Conservation (phyloP, 2,113 vertebrate genomes). For the Arenaria interpres region DNA sequence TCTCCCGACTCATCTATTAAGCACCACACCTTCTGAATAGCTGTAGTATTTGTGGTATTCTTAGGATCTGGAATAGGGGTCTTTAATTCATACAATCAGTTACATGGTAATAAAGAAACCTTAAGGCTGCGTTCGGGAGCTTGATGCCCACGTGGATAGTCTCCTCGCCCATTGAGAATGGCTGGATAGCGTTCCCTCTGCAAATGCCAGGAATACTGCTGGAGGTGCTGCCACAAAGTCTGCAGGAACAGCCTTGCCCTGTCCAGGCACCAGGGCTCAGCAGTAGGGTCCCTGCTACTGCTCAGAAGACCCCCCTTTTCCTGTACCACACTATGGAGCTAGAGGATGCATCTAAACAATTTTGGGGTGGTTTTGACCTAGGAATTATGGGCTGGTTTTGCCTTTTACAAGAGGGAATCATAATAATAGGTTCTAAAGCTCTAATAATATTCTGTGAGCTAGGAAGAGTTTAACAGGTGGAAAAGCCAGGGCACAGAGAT, state of each 20-base stretch:
- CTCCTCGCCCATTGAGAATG: not conserved
- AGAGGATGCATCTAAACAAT: not conserved
- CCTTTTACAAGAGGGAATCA: not conserved
- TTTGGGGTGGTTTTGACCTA: not conserved
- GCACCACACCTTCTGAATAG: not conserved
- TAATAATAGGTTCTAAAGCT: not conserved
- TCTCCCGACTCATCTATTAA: not conserved
- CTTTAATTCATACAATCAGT: not conserved
- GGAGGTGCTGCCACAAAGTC: not conserved
- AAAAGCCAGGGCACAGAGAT: not conserved
- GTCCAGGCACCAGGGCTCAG: not conserved
- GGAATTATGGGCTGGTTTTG: not conserved
- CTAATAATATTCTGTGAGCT: not conserved
- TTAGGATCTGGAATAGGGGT: not conserved
- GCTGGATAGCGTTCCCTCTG: not conserved
- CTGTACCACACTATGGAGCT: not conserved
- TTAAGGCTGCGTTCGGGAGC: not conserved
- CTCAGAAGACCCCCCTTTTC: not conserved
- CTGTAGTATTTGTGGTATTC: not conserved
- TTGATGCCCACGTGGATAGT: not conserved
- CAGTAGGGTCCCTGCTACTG: not conserved
- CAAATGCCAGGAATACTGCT: not conserved
- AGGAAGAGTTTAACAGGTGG: not conserved
- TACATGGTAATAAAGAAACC: not conserved
- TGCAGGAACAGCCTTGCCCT: not conserved